Evolutionary conservation across 2,797 vertebrate species (phyloP).

Genomic region (Hippocampus kuda): DNA sequence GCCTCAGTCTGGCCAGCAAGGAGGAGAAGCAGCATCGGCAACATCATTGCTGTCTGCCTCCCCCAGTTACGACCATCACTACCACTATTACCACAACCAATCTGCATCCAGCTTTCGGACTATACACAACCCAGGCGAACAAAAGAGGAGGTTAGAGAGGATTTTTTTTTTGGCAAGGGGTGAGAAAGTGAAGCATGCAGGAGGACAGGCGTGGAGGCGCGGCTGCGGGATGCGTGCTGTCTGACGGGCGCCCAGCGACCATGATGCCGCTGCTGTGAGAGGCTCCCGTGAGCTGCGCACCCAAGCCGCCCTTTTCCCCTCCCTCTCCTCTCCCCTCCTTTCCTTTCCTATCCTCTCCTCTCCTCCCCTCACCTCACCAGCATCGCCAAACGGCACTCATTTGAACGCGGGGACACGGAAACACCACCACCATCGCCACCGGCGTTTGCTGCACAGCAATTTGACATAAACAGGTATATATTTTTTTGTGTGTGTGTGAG

Average conservation of each 20-base stretch:
- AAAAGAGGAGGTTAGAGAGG: neutral
- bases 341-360: constrained; percentile 29
- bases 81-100: constrained; percentile 23
- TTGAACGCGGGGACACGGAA: constrained; percentile 43
- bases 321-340: constrained; percentile 30
- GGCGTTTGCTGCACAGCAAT: constrained; percentile 32
- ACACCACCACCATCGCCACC: constrained; percentile 18
- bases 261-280: constrained; percentile 55
- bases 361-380: constrained; percentile 29
- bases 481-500: constrained; percentile 18
- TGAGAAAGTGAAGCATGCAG: constrained; percentile 45
- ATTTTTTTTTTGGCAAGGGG: neutral
- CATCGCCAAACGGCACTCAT: constrained; percentile 33
- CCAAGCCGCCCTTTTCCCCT: constrained; percentile 41
- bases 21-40: constrained; percentile 32
- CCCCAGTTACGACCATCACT: constrained; percentile 1
- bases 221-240: constrained; percentile 59
- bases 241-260: constrained; percentile 55
- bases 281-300: constrained; percentile 67
- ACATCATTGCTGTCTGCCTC: constrained; percentile 37
- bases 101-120: constrained; percentile 37
- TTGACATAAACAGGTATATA: constrained; percentile 60
- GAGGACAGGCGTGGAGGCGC: constrained; percentile 36
- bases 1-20: constrained; percentile 45
- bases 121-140: constrained; percentile 19